Evolutionary conservation across 1,140 invertebrate genomes (phyloP).

Genomic region (Temnothorax curvispinosus): DNA sequence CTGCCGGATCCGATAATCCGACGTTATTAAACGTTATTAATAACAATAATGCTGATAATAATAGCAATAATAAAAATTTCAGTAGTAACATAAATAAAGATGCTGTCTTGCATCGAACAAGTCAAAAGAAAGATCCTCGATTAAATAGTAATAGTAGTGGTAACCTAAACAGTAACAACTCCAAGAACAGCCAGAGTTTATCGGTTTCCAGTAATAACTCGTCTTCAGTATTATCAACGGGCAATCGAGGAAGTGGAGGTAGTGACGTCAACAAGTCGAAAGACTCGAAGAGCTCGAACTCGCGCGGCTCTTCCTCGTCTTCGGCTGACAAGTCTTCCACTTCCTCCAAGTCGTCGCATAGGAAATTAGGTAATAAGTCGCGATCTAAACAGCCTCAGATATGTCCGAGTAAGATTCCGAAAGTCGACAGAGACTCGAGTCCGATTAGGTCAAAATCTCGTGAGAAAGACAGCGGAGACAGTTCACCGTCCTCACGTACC

Average conservation of each 20-base stretch:
- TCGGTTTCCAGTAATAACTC: slow-evolving; percentile 72
- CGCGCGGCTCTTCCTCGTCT: slow-evolving; percentile 72
- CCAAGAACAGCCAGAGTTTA: slow-evolving; percentile 75
- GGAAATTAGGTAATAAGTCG: slow-evolving; percentile 81
- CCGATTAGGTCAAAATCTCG: slow-evolving; percentile 81
- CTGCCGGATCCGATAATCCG: slow-evolving; percentile 73
- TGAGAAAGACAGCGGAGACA: slow-evolving; percentile 78
- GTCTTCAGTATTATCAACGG: slow-evolving; percentile 62
- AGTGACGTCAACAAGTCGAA: slow-evolving; percentile 72
- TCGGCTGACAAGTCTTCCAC: slow-evolving; percentile 78
- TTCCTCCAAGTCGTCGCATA: slow-evolving; percentile 80
- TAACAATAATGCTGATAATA: slow-evolving; percentile 82
- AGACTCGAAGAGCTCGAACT: slow-evolving; percentile 71
- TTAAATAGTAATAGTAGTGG: slow-evolving; percentile 83
- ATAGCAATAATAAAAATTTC: slow-evolving; percentile 82
- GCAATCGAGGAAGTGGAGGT: slow-evolving; percentile 75
- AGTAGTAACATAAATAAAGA: slow-evolving; percentile 83
- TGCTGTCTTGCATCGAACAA: slow-evolving; percentile 82
- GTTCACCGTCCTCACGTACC: slow-evolving; percentile 74
- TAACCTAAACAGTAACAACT: slow-evolving; percentile 78
- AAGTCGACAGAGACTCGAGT: slow-evolving; percentile 78
- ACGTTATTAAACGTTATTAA: slow-evolving; percentile 78
- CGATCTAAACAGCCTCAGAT: slow-evolving; percentile 79
- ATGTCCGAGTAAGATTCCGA: slow-evolving; percentile 77
- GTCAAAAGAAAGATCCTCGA: slow-evolving; percentile 84